Base-by-base conservation (phyloP, 2,797 vertebrate genomes). In the Pristis pectinata region DNA sequence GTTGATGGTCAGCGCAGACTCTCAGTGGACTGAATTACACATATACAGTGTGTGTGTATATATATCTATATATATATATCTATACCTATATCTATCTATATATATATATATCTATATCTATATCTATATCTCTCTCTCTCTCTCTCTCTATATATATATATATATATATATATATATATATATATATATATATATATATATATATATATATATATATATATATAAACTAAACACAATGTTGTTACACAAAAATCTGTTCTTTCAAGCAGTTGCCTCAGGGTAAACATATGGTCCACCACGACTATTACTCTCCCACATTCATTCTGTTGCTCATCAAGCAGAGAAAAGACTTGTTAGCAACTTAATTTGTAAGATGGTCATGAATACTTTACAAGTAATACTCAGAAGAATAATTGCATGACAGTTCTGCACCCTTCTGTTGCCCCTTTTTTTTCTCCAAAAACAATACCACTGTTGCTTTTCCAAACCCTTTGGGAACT, bases 221-320 rank as follows among this genome's bases (percentile, higher is more conserved):
- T n/a, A n/a, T 49, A 49, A 49, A 3, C 22, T 24, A 91, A 41
- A 24, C 19, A 11, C 87, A 24, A 67, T 1, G 3, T 91, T 91
- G n/a, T 11, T 41, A 24, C 0, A 91, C 59, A 67, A 67, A 2
- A 9, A 64, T 91, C 59, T 91, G 87, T 67, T 11, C 59, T 67
- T 91, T 91, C 59, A 91, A 37, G 22, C 37, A 67, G 59, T 37
- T 91, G 87, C 87, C 87, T 91, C 27, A 41, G n/a, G 87, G n/a
- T 91, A 91, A 91, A 67, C n/a, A 91, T 11, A 91, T 64, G 87
- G 59, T 41, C 61, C 41, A 91, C 83, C 41, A 17, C 30, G 61
- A 34, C 87, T n/a, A 22, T 7, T 2, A n/a, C 64, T 64, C 41
- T 91, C 61, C 2, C 67, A 87, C 22, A 67, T 61, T 41, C 1